Conservation (phyloP, 2,113 vertebrate species). For the Pseudonaja textilis region DNA sequence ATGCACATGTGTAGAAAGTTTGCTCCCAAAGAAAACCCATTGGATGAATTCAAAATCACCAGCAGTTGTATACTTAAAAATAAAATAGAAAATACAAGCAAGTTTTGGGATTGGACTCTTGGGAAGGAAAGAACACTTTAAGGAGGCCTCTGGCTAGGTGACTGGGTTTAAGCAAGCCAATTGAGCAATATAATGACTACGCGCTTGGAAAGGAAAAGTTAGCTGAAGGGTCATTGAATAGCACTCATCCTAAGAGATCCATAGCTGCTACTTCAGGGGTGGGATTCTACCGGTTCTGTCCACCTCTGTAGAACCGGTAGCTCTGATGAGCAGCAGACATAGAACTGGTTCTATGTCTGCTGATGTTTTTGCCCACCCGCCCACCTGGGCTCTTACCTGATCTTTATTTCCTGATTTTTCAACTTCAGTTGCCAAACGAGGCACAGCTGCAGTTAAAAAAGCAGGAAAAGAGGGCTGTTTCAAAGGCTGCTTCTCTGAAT, state of each 20-base stretch:
- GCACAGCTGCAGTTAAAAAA: no score
- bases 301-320: no score
- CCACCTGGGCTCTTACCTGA: no score
- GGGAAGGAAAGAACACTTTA: neutral
- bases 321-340: no score
- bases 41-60: neutral
- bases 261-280: neutral
- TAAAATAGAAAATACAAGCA: neutral
- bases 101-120: neutral
- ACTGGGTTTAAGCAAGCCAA: neutral
- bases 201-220: neutral
- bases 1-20: neutral
- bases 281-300: no score
- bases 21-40: neutral
- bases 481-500: no score
- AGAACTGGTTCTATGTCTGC: no score
- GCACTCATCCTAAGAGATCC: neutral
- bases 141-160: neutral
- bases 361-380: no score
- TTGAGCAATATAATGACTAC: neutral
- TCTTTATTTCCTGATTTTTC: no score
- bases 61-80: neutral
- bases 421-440: no score
- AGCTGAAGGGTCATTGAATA: neutral
- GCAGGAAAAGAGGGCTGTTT: no score